These are phyloP conservation scores for Polia nebulosa DNA, from an alignment of 2,888 invertebrate species.

Conservation along the genomic window DNA sequence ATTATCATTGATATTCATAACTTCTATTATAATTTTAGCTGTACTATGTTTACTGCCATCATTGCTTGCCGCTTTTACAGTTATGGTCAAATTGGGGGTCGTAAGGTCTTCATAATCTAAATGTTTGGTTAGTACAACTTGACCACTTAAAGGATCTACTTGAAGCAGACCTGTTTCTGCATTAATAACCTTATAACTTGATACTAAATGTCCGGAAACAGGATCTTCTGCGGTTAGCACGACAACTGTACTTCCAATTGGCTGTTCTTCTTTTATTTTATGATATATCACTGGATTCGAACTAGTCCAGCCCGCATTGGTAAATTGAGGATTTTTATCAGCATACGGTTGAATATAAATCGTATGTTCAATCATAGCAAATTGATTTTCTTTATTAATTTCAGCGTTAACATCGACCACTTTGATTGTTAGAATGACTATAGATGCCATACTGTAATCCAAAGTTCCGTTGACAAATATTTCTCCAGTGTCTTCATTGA, in stretches of 20 bases:
- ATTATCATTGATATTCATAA: constrained; percentile 95
- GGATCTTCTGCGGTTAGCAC: constrained; percentile 94
- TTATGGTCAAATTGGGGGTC: constrained; percentile 90
- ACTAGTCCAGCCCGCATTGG: constrained; percentile 93
- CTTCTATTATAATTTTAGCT: constrained; percentile 93
- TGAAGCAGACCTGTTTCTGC: constrained; percentile 90
- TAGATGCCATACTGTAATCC: constrained; percentile 94
- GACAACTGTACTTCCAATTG: constrained; percentile 93
- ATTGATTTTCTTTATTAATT: constrained; percentile 92
- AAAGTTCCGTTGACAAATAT: constrained; percentile 93
- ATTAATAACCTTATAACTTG: constrained; percentile 91
- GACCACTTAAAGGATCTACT: constrained; percentile 93
- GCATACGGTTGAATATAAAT: constrained; percentile 95
- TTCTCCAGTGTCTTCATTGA: constrained; percentile 93
- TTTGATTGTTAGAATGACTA: constrained; percentile 93
- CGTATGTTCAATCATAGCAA: constrained; percentile 93
- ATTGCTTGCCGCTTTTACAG: constrained; percentile 90
- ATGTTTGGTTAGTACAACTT: constrained; percentile 93
- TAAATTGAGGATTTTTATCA: constrained; percentile 94
- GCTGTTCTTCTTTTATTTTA: constrained; percentile 94
- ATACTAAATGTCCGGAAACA: constrained; percentile 91
- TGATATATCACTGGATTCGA: constrained; percentile 93
- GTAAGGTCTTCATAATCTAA: constrained; percentile 95
- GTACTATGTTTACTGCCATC: constrained; percentile 91
- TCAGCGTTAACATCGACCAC: constrained; percentile 94